Evolutionary conservation across 37 sponge, comb jelly and placozoan species (phyloP), one percentile per base, ranked within the genome.

Genomic region (Ephydatia muelleri): DNA sequence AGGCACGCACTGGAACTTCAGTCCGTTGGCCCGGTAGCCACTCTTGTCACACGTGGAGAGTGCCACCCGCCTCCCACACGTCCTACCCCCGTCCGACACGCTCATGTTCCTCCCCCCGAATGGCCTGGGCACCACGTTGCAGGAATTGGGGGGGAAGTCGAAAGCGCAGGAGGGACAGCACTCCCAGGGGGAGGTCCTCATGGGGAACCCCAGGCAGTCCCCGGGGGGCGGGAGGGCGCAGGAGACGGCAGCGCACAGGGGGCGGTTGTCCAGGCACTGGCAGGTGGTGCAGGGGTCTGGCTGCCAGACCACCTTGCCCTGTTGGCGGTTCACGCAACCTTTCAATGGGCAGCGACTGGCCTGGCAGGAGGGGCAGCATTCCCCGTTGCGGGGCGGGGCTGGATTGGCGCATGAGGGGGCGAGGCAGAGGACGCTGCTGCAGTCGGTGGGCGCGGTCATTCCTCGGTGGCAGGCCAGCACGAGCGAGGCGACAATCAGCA

Each of bases 321-420:
- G 26, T 38, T 29, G n/a, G 29, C 26, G 66, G 65, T 84, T 84
- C 39, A 84, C 77, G 65, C 84, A 84, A 3, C 84, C 84, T 49
- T 84, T 65, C 19, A 84, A 76, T 30, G 30, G 75, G 69, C 84
- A 84, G 76, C 36, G 64, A 32, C 84, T 84, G 76, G 67, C 38
- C 6, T 80, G 80, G 37, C 87, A 86, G 3, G 80, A 73, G 22
- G 80, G 80, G n/a, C 87, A 86, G 66, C 87, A 86, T 25, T 86
- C 73, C 35, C 87, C 87, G 2, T n/a, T n/a, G n/a, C 73, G 74
- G 11, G 80, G 80, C 5, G 38, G 72, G 73, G 73, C 57, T 6
- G 87, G 87, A 67, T 86, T 80, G 39, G 87, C 80, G 65, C 87
- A 86, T 39, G 73, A 65, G 2, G 87, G 80, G 21, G 80, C 29